A percentile compares a stretch with the other conserved stretches of the same genome.
Conservation (phyloP, 2,797 vertebrate genomes). For the Gymnoscopelus microlampas region DNA sequence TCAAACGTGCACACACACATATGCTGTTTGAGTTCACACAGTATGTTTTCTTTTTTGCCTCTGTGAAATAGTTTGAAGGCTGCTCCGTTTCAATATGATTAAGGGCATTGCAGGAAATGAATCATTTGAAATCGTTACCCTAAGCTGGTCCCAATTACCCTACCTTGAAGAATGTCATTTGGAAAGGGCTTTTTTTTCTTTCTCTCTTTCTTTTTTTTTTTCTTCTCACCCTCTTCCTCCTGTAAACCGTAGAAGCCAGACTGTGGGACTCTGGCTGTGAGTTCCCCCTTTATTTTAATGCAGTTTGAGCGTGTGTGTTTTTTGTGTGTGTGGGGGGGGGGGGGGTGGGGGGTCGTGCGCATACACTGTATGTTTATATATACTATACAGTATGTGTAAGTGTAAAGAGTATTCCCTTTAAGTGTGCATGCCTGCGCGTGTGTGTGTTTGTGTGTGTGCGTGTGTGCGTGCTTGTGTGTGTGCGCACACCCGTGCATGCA, state of each 20-base stretch:
- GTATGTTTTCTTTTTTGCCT: conserved; percentile 20
- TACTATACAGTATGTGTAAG: too few relatives aligned
- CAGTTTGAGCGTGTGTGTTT: not conserved
- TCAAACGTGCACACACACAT: not conserved
- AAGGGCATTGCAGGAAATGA: conserved; percentile 47
- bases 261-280: conserved; percentile 12
- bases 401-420: not conserved
- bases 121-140: conserved; percentile 39
- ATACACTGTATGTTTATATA: too few relatives aligned
- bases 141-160: conserved; percentile 42
- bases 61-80: conserved; percentile 21
- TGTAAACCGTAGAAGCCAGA: conserved; percentile 11
- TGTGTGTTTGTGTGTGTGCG: conserved; percentile 11
- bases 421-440: conserved; percentile 4
- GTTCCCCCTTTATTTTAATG: not conserved
- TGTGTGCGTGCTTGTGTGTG: conserved; percentile 13
- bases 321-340: too few relatives aligned
- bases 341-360: too few relatives aligned
- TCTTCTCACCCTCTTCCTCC: not conserved
- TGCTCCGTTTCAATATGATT: conserved; percentile 31
- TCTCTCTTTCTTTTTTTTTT: conserved; percentile 3
- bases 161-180: conserved; percentile 36
- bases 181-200: conserved; percentile 12
- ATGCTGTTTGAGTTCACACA: conserved; percentile 10
- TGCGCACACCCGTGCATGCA: not conserved